Evolutionary conservation across 2,888 invertebrate genomes (phyloP).

Genomic region (Alloplasta piceator): DNA sequence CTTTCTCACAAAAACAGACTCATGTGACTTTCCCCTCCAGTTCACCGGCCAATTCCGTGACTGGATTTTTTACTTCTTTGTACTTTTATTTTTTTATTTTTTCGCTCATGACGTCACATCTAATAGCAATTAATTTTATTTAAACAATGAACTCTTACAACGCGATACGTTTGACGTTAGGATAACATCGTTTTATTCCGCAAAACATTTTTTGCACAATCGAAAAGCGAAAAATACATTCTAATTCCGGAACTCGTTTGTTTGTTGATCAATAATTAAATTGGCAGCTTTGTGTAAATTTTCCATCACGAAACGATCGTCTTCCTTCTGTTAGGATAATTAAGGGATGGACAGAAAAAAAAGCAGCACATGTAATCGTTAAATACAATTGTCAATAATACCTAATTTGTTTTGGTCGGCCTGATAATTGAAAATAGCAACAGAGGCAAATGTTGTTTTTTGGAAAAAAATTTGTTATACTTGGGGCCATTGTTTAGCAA

Average conservation of each 20-base stretch:
- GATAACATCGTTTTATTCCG: neutral
- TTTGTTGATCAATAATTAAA: no score
- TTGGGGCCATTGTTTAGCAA: no score
- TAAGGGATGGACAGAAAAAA: no score
- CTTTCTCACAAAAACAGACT: constrained; percentile 9
- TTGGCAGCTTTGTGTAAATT: no score
- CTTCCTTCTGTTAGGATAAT: no score
- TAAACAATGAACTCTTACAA: no score
- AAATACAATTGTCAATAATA: constrained; percentile 18
- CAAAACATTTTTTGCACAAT: neutral
- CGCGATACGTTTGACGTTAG: neutral
- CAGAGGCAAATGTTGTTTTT: neutral
- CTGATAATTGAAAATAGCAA: neutral
- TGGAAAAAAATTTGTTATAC: no score
- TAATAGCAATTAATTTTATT: neutral
- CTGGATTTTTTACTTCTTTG: constrained; percentile 24
- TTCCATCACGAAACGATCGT: no score
- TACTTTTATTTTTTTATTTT: constrained; percentile 14
- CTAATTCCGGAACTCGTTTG: no score
- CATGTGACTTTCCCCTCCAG: constrained; percentile 37
- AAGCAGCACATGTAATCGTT: neutral
- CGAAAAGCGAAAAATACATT: no score
- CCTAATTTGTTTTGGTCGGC: neutral
- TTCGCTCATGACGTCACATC: constrained; percentile 23
- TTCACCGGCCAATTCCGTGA: constrained; percentile 40